phyloP scores from a whole-genome alignment of 53 echinoderm and acorn worm genomes.

The Glandiceps talaboti region DNA sequence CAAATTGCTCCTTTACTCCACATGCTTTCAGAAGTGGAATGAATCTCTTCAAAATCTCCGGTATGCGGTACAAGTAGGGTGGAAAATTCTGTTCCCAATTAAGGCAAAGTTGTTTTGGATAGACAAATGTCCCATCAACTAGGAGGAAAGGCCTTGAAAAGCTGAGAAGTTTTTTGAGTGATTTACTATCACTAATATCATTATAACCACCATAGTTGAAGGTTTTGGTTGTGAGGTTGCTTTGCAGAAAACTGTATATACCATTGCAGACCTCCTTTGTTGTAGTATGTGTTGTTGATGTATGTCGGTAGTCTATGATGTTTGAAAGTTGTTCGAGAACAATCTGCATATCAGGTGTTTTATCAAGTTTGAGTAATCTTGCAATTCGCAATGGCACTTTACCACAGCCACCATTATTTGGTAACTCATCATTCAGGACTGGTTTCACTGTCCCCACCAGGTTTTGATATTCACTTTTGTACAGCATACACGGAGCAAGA shows the following conservation, averaged over 20 bases:
- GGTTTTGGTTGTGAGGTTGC: not conserved
- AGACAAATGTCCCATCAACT: not conserved
- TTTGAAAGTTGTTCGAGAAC: not conserved
- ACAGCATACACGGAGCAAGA: conserved; percentile 10
- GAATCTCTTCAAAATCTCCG: not conserved
- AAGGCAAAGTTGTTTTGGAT: not conserved
- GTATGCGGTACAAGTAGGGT: not conserved
- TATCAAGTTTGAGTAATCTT: not conserved
- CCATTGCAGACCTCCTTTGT: not conserved
- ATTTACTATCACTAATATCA: too few relatives aligned
- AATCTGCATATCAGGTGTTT: not conserved
- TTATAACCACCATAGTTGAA: not conserved
- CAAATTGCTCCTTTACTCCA: not conserved
- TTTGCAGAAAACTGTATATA: not conserved
- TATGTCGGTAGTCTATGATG: not conserved
- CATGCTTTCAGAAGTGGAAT: not conserved
- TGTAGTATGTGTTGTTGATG: not conserved
- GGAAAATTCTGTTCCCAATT: not conserved
- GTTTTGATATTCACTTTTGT: not conserved
- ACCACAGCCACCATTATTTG: conserved; percentile 6
- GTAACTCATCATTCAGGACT: conserved; percentile 15
- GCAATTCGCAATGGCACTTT: not conserved
- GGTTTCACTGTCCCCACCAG: conserved; percentile 21
- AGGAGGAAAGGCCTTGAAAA: not conserved
- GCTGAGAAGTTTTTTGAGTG: not conserved